phyloP scores from a whole-genome alignment of 2,888 invertebrate species.

The Aradus depressus region DNA sequence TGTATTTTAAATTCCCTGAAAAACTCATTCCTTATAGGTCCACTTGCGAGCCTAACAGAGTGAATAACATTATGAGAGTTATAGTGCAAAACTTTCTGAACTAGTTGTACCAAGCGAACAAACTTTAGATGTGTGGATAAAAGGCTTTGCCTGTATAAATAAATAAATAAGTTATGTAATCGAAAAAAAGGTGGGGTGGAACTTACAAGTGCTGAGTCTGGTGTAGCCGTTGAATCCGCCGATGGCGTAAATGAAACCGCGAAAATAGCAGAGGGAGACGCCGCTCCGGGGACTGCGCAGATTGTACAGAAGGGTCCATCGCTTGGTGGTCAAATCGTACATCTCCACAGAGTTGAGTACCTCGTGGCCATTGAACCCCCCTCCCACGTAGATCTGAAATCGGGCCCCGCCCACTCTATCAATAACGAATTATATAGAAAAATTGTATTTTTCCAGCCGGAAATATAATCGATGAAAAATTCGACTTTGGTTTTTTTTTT shows the following conservation, averaged over 20 bases:
- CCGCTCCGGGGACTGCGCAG: slow-evolving; percentile 67
- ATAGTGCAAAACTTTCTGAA: too few relatives aligned
- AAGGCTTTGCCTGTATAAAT: neutral
- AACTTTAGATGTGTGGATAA: too few relatives aligned
- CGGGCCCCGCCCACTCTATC: too few relatives aligned
- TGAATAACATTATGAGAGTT: too few relatives aligned
- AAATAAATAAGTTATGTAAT: neutral
- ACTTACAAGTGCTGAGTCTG: slow-evolving; percentile 52
- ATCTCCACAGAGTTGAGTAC: slow-evolving; percentile 64
- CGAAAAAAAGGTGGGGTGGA: slow-evolving; percentile 18
- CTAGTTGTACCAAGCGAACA: too few relatives aligned
- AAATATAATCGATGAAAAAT: too few relatives aligned
- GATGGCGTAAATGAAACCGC: slow-evolving; percentile 58
- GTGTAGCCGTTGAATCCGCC: slow-evolving; percentile 70
- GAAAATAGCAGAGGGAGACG: slow-evolving; percentile 56
- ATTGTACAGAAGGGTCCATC: slow-evolving; percentile 59
- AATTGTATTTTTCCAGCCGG: neutral
- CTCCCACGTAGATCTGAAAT: slow-evolving; percentile 57
- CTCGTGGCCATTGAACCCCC: slow-evolving; percentile 69
- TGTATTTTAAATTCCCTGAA: too few relatives aligned
- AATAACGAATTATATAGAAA: neutral
- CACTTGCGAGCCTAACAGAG: too few relatives aligned
- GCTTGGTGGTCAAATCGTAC: slow-evolving; percentile 54
- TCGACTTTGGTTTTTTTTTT: neutral
- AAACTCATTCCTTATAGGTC: too few relatives aligned